A percentile compares a stretch with the other conserved stretches of the same genome.
Conservation (phyloP, 2,797 vertebrate species). For the Clarias pachynema region DNA sequence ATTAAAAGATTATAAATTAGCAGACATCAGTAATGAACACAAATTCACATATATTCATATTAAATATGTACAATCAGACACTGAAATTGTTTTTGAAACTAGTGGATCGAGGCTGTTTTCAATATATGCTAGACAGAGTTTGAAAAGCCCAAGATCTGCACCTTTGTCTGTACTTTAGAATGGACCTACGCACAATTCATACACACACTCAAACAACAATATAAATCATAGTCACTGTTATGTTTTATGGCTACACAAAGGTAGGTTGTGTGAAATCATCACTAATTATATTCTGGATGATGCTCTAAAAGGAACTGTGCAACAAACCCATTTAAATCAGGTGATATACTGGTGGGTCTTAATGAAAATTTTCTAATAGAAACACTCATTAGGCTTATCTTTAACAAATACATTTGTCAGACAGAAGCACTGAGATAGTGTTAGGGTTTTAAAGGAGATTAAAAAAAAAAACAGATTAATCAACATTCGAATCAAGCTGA, state of each 20-base stretch:
- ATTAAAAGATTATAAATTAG: constrained; percentile 19
- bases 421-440: constrained; percentile 8
- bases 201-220: not conserved
- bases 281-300: not conserved
- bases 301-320: not conserved
- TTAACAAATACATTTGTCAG: constrained; percentile 49
- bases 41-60: not conserved
- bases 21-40: not conserved
- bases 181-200: not conserved
- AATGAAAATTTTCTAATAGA: constrained; percentile 36
- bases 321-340: not conserved
- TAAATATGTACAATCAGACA: not conserved
- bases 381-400: constrained; percentile 33
- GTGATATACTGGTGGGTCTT: constrained; percentile 3
- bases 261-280: not conserved
- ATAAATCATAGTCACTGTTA: not conserved
- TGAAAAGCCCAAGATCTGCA: not conserved
- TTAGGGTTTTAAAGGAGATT: not conserved
- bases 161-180: not conserved
- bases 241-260: not conserved
- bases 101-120: not conserved
- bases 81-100: not conserved
- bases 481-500: too few species aligned
- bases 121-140: not conserved
- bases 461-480: not conserved